Percentiles rank a stretch among this genome's conserved stretches.
Evolutionary conservation across 2,888 invertebrate genomes (phyloP).

Genomic region (Seira musarum): DNA sequence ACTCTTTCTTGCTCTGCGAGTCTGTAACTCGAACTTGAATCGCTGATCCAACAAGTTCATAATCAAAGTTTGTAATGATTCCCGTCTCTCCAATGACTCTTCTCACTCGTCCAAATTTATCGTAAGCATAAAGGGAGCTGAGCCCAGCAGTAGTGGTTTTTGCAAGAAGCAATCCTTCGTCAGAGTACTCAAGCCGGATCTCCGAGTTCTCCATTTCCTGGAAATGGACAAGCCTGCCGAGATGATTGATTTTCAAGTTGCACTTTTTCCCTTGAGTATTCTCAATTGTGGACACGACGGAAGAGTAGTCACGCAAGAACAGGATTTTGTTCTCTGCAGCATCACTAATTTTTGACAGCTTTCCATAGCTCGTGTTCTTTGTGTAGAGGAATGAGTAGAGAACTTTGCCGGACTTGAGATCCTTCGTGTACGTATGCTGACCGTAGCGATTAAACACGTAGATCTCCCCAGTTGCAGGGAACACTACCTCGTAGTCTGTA

Average conservation of each 20-base stretch:
- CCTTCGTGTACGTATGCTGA: slow-evolving; percentile 95
- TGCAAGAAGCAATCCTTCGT: slow-evolving; percentile 83
- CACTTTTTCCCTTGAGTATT: slow-evolving; percentile 95
- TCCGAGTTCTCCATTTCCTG: slow-evolving; percentile 89
- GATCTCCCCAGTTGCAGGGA: slow-evolving; percentile 93
- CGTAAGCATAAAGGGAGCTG: slow-evolving; percentile 72
- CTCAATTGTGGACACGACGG: slow-evolving; percentile 92
- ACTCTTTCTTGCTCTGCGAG: slow-evolving; percentile 63
- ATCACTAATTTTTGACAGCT: slow-evolving; percentile 93
- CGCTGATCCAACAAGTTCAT: slow-evolving; percentile 62
- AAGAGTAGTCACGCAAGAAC: slow-evolving; percentile 92
- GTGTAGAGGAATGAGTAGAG: slow-evolving; percentile 97
- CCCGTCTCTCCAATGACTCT: slow-evolving; percentile 72
- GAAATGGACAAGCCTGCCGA: slow-evolving; percentile 90
- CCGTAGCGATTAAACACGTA: slow-evolving; percentile 96
- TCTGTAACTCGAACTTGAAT: slow-evolving; percentile 67
- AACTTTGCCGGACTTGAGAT: slow-evolving; percentile 94
- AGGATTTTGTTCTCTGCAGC: slow-evolving; percentile 94
- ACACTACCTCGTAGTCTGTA: slow-evolving; percentile 94
- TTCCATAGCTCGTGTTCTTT: slow-evolving; percentile 96
- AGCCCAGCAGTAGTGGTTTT: slow-evolving; percentile 70
- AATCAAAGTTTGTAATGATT: slow-evolving; percentile 67
- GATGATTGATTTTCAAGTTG: slow-evolving; percentile 92
- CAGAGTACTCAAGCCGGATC: slow-evolving; percentile 91
- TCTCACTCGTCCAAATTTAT: slow-evolving; percentile 78